Evolutionary conservation across 2,888 invertebrate genomes (phyloP).

Genomic region (Ligdia adustata): DNA sequence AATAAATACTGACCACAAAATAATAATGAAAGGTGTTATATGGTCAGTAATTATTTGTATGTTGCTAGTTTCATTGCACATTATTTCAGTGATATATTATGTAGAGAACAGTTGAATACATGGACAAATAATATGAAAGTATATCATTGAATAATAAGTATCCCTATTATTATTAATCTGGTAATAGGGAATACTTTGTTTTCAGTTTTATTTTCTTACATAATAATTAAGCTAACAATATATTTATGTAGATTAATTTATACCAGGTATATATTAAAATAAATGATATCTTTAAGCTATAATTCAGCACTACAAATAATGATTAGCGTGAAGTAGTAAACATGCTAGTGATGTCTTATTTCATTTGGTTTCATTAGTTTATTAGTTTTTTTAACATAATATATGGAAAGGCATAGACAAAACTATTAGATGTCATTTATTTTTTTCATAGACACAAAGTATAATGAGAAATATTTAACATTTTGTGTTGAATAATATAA

Average conservation of each 20-base stretch:
- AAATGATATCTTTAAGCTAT: conserved; percentile 35
- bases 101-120: background rate
- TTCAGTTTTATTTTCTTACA: conserved; percentile 53
- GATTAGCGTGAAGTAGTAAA: too few relatives aligned
- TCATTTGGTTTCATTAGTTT: too few relatives aligned
- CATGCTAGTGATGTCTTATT: too few relatives aligned
- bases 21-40: conserved; percentile 7
- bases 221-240: conserved; percentile 65
- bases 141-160: conserved; percentile 38
- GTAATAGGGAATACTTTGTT: conserved; percentile 55
- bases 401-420: too few relatives aligned
- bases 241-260: conserved; percentile 49
- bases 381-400: too few relatives aligned
- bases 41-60: conserved; percentile 48
- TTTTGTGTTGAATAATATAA: conserved; percentile 28
- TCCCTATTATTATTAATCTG: conserved; percentile 53
- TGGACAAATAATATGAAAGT: background rate
- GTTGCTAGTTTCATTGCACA: conserved; percentile 53
- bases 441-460: conserved; percentile 27
- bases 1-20: conserved; percentile 48
- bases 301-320: too few relatives aligned
- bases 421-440: conserved; percentile 1
- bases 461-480: conserved; percentile 16
- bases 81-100: conserved; percentile 26
- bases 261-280: conserved; percentile 18